Conservation (phyloP, 2,113 vertebrate species). For the Oreotragus oreotragus region DNA sequence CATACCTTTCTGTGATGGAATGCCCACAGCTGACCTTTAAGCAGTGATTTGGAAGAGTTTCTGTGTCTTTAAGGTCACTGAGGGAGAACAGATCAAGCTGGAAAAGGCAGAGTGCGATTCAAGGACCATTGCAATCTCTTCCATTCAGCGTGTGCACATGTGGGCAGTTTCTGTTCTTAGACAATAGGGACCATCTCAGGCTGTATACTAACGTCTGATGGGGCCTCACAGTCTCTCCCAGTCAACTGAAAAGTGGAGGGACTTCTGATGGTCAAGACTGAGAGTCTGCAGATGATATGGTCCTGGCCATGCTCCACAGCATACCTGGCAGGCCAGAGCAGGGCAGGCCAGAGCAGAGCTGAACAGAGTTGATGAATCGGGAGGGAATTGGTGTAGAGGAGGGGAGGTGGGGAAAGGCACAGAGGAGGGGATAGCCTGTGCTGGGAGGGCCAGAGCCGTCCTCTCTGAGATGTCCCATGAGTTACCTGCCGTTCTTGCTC, state of each 20-base stretch:
- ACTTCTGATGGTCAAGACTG: background rate
- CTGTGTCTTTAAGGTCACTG: background rate
- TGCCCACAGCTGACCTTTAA: background rate
- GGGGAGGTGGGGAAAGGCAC: too few relatives aligned
- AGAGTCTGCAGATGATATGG: background rate
- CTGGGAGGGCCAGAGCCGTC: background rate
- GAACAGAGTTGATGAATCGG: accelerated
- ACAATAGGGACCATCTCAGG: background rate
- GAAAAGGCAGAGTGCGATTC: background rate
- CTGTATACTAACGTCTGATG: background rate
- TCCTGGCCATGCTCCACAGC: background rate
- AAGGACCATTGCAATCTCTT: background rate
- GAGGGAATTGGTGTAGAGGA: background rate
- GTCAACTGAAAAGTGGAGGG: background rate
- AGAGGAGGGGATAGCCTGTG: background rate
- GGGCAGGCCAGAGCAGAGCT: background rate
- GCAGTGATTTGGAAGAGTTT: background rate
- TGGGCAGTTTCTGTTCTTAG: background rate
- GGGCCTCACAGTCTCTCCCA: background rate
- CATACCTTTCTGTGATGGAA: background rate
- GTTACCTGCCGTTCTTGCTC: background rate
- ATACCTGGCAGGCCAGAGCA: background rate
- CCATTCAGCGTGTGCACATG: background rate
- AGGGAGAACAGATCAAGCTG: background rate
- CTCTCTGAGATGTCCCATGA: too few relatives aligned